Conservation (phyloP, 2,797 vertebrate species). For the Oreortyx pictus region DNA sequence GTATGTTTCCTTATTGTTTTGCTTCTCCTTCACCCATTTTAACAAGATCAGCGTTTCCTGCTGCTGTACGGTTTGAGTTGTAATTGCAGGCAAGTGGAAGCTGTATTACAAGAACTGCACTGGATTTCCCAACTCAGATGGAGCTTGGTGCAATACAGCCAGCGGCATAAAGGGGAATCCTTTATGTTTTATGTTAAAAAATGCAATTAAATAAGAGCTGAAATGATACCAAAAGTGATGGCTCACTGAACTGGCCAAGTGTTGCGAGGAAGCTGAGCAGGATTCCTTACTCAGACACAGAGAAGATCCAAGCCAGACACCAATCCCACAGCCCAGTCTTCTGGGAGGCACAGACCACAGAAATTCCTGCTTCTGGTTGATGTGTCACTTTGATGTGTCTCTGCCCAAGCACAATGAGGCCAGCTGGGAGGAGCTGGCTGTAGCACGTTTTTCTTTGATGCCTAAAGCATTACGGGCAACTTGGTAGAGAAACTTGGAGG, state of each 20-base stretch:
- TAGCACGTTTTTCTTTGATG: neutral
- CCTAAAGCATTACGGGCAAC: neutral
- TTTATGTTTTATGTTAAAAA: neutral
- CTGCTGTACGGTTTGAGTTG: rapidly evolving
- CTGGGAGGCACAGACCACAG: neutral
- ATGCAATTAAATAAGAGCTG: neutral
- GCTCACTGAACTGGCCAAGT: neutral
- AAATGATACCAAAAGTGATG: neutral
- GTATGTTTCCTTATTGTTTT: rapidly evolving
- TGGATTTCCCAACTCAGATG: neutral
- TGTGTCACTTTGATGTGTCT: neutral
- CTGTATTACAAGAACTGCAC: neutral
- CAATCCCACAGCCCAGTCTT: neutral
- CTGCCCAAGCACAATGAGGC: neutral
- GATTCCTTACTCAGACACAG: neutral
- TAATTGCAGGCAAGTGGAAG: too few relatives aligned
- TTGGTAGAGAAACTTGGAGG: neutral
- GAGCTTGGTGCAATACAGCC: neutral
- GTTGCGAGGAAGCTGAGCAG: neutral
- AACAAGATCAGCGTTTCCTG: rapidly evolving
- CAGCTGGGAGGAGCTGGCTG: neutral
- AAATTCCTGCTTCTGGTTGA: neutral
- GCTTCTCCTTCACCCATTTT: neutral
- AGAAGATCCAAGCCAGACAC: conserved; percentile 4
- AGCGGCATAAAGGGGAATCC: neutral